These are phyloP conservation scores for Tupaia chinensis DNA, from an alignment of 2,113 vertebrate genomes.

Conservation along the genomic window DNA sequence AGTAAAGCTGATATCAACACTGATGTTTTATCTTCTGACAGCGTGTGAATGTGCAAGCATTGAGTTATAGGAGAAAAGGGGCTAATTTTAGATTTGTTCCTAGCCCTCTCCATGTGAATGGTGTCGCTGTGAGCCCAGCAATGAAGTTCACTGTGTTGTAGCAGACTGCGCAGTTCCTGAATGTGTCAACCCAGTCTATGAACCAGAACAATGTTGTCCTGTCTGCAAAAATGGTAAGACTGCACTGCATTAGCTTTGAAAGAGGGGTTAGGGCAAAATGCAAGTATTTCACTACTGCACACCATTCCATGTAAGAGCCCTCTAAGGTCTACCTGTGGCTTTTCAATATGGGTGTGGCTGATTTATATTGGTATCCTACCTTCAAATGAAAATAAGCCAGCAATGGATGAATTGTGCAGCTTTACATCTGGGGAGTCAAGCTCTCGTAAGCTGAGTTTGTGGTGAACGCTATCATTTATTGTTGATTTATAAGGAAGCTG, in stretches of 20 bases:
- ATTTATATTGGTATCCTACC: slow-evolving; percentile 23
- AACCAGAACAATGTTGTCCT: slow-evolving; percentile 99
- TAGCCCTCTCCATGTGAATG: slow-evolving; percentile 96
- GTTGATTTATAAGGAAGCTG: slow-evolving; percentile 37
- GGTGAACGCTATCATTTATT: slow-evolving; percentile 46
- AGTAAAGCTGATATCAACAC: slow-evolving; percentile 71
- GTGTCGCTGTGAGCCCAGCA: slow-evolving; percentile 99
- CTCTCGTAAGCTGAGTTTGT: slow-evolving; percentile 33
- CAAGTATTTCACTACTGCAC: slow-evolving; percentile 58
- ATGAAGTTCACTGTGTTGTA: slow-evolving; percentile 99
- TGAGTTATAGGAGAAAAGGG: slow-evolving; percentile 85
- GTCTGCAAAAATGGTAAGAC: slow-evolving; percentile 99
- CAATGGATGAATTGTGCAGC: slow-evolving; percentile 8
- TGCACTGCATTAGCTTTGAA: slow-evolving; percentile 83
- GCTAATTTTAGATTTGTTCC: slow-evolving; percentile 91
- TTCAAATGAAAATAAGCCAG: slow-evolving; percentile 59
- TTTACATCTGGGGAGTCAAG: slow-evolving; percentile 57
- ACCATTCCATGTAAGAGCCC: slow-evolving; percentile 30
- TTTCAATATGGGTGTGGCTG: background rate
- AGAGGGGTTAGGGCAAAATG: slow-evolving; percentile 76
- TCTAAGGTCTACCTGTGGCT: slow-evolving; percentile 36
- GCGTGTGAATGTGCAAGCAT: slow-evolving; percentile 85
- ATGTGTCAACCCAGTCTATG: slow-evolving; percentile 99
- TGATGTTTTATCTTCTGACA: slow-evolving; percentile 86
- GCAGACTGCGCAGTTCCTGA: slow-evolving; percentile 99